Conservation (phyloP, 2,888 invertebrate genomes). For the Lasioglossum figueresi region DNA sequence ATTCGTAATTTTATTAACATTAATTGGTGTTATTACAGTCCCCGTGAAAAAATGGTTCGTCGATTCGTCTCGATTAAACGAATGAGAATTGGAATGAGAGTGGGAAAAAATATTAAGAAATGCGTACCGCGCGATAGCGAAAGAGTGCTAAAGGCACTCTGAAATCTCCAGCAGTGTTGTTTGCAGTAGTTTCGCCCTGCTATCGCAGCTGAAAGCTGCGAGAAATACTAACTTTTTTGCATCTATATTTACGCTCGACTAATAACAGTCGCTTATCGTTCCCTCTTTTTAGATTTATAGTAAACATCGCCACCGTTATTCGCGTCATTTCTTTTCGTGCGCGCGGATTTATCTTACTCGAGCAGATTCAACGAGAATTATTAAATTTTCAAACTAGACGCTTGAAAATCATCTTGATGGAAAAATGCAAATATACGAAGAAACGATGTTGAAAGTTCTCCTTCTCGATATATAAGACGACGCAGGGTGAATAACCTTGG, state of each 20-base stretch:
- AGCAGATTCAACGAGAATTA: constrained; percentile 5
- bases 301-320: constrained; percentile 37
- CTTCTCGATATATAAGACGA: not conserved
- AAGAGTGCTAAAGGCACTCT: not conserved
- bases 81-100: not conserved
- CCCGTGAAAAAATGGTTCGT: not conserved
- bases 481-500: not conserved
- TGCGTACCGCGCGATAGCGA: not conserved
- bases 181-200: not conserved
- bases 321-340: constrained; percentile 7
- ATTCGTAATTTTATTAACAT: not conserved
- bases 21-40: not conserved
- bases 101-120: not conserved
- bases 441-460: not conserved
- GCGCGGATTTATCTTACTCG: constrained; percentile 2
- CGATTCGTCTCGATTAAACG: not conserved
- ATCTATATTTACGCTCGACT: constrained; percentile 25
- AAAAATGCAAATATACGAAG: not conserved
- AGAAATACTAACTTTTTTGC: not conserved
- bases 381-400: not conserved
- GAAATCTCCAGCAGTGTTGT: not conserved
- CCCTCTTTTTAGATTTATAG: constrained; percentile 31
- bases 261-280: constrained; percentile 38
- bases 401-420: too few relatives aligned
- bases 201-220: constrained; percentile 14